Evolutionary conservation across 2,797 vertebrate genomes (phyloP).

Genomic region (Scyliorhinus canicula): DNA sequence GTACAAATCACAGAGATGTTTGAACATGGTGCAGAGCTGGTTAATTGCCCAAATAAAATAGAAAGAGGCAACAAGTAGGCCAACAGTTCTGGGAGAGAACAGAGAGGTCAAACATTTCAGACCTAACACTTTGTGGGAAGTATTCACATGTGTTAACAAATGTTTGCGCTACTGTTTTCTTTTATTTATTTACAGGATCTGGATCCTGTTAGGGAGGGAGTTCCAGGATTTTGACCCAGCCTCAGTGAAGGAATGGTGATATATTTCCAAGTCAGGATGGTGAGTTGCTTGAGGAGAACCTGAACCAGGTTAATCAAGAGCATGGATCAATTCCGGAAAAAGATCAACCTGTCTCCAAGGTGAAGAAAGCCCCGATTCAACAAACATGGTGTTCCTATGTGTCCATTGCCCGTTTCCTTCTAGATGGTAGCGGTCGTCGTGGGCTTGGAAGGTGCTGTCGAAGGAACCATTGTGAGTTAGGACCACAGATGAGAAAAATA

Average conservation of each 20-base stretch:
- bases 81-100: neutral
- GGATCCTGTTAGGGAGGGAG: no score
- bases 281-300: slow-evolving; percentile 23
- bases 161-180: neutral
- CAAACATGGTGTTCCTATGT: neutral
- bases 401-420: no score
- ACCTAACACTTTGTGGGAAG: neutral
- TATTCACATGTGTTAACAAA: neutral
- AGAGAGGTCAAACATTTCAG: neutral
- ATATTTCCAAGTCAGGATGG: no score
- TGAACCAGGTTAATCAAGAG: slow-evolving; percentile 50
- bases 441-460: no score
- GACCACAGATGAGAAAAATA: neutral
- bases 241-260: no score
- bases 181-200: no score
- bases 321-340: neutral
- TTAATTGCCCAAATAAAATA: neutral
- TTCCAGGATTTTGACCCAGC: no score
- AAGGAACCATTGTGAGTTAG: neutral
- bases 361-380: neutral
- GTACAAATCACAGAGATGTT: neutral
- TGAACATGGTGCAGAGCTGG: neutral
- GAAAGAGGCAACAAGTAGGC: neutral
- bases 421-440: no score
- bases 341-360: neutral